These are phyloP conservation scores for Aradus depressus DNA, from an alignment of 2,888 invertebrate genomes.

Conservation along the genomic window DNA sequence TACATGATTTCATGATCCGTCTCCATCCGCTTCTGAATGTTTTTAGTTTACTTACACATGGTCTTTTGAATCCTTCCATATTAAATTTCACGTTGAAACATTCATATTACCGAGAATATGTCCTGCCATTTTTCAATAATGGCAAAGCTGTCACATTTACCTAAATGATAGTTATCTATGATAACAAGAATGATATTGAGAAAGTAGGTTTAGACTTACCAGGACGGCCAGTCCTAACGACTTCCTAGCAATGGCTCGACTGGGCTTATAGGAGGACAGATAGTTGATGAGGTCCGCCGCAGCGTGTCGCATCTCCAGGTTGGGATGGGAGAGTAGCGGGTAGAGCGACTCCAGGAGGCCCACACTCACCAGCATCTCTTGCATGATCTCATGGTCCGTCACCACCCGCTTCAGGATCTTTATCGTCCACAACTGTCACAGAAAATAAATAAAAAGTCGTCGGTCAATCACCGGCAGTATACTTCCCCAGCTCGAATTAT, in stretches of 20 bases:
- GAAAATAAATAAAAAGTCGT: no score
- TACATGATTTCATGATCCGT: no score
- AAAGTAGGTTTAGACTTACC: slow-evolving; percentile 6
- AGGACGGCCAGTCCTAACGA: slow-evolving; percentile 10
- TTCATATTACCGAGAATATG: no score
- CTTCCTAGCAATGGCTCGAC: slow-evolving; percentile 8
- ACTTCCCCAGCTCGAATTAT: no score
- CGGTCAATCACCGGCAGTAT: no score
- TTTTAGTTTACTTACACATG: slow-evolving; percentile 1
- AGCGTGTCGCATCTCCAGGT: neutral
- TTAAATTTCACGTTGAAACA: no score
- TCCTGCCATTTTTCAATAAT: no score
- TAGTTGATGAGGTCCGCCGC: neutral
- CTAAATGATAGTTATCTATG: no score
- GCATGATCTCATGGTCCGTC: neutral
- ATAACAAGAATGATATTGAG: neutral
- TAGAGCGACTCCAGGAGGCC: neutral
- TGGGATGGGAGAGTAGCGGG: neutral
- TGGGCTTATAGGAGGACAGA: neutral
- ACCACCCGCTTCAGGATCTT: slow-evolving; percentile 1
- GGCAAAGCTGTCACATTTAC: no score
- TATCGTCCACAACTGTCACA: slow-evolving; percentile 9
- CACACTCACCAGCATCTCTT: slow-evolving; percentile 4
- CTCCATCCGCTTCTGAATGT: neutral
- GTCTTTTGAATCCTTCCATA: no score